phyloP scores from a whole-genome alignment of 2,113 vertebrate species.

The Lamprologus lemairii region DNA sequence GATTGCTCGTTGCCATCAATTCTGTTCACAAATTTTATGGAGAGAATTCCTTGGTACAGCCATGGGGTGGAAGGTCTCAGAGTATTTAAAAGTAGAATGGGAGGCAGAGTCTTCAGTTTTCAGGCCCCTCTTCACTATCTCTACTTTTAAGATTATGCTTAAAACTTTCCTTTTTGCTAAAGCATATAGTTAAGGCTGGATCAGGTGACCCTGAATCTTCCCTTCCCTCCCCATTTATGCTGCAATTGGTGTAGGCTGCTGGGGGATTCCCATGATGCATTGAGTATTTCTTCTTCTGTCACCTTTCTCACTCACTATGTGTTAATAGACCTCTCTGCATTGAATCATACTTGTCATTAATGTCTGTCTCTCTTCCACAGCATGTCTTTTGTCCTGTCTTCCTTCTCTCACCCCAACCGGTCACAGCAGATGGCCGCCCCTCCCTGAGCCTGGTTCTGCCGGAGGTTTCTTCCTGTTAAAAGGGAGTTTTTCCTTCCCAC shows the following conservation, averaged over 20 bases:
- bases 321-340: neutral
- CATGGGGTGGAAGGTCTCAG: neutral
- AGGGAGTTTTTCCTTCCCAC: neutral
- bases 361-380: neutral
- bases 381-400: neutral
- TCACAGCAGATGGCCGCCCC: neutral
- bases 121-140: neutral
- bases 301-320: neutral
- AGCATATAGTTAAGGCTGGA: neutral
- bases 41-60: neutral
- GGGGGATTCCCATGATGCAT: neutral
- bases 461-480: neutral
- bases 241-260: neutral
- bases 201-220: neutral
- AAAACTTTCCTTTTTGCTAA: neutral
- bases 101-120: neutral
- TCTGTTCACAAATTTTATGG: neutral
- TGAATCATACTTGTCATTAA: neutral
- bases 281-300: neutral
- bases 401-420: neutral
- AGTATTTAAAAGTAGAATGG: neutral
- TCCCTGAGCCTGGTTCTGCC: fast-evolving
- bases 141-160: neutral
- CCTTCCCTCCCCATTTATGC: neutral
- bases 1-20: neutral